Conservation (phyloP, 2,888 invertebrate species). For the Parelbella ahira region DNA sequence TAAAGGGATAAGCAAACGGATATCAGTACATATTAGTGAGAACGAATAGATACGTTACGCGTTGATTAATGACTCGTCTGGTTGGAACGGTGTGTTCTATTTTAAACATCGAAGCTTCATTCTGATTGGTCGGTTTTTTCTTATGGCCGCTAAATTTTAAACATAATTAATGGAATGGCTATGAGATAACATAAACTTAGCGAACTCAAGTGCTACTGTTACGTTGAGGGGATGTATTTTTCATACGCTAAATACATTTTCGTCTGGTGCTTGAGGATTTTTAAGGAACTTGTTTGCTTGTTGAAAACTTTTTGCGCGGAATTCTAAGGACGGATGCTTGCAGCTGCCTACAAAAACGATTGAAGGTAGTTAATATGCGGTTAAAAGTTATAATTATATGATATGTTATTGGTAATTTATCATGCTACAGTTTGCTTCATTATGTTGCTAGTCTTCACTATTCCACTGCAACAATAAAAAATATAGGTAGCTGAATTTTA, state of each 20-base stretch:
- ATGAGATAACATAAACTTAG: constrained; percentile 16
- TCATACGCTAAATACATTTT: constrained; percentile 60
- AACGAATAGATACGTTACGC: constrained; percentile 41
- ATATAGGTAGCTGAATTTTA: too few relatives aligned
- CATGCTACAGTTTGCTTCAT: too few relatives aligned
- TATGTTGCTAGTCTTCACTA: too few relatives aligned
- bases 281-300: too few relatives aligned
- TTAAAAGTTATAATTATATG: too few relatives aligned
- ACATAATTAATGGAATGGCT: constrained; percentile 64
- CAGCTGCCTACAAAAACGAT: not conserved
- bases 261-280: constrained; percentile 30
- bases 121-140: constrained; percentile 67
- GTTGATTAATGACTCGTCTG: constrained; percentile 71
- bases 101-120: constrained; percentile 54
- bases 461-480: too few relatives aligned
- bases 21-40: constrained; percentile 33
- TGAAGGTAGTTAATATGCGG: too few relatives aligned
- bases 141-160: constrained; percentile 70
- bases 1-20: constrained; percentile 22
- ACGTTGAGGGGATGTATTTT: constrained; percentile 53
- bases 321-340: too few relatives aligned
- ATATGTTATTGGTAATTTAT: too few relatives aligned
- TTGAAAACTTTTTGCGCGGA: too few relatives aligned
- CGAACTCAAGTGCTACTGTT: constrained; percentile 51
- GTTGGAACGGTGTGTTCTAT: constrained; percentile 58